Percentiles rank a stretch among this genome's conserved stretches.
Evolutionary conservation across 2,888 invertebrate species (phyloP).

Genomic region (Hydrotaea cyrtoneurina): DNA sequence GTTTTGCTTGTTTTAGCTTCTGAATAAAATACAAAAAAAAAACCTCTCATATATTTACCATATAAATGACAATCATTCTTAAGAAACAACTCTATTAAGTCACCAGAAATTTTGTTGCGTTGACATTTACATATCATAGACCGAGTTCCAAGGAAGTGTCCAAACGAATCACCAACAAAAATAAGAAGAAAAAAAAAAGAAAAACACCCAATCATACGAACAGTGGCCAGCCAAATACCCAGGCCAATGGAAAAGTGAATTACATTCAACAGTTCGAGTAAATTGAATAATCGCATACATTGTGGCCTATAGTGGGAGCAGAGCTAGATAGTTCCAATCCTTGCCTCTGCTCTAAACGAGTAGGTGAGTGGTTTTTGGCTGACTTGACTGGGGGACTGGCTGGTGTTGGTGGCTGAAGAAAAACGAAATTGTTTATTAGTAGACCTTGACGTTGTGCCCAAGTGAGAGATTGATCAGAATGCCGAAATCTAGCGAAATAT

Average conservation of each 20-base stretch:
- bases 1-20: slow-evolving; percentile 17
- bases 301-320: slow-evolving; percentile 28
- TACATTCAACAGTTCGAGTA: slow-evolving; percentile 9
- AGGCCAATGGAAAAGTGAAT: slow-evolving; percentile 12
- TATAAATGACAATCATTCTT: slow-evolving; percentile 66
- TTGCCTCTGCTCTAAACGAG: background rate
- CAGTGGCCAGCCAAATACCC: slow-evolving; percentile 41
- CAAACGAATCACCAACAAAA: slow-evolving; percentile 14
- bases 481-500: slow-evolving; percentile 48
- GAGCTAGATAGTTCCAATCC: slow-evolving; percentile 9
- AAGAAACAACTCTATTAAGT: slow-evolving; percentile 66
- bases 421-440: slow-evolving; percentile 62
- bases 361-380: background rate
- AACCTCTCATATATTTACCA: slow-evolving; percentile 43
- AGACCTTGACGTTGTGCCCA: slow-evolving; percentile 65
- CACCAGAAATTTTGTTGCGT: slow-evolving; percentile 52
- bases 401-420: slow-evolving; percentile 34
- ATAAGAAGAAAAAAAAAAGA: background rate
- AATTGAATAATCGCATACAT: slow-evolving; percentile 11
- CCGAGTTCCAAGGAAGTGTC: slow-evolving; percentile 61
- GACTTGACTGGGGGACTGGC: background rate
- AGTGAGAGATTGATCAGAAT: slow-evolving; percentile 58
- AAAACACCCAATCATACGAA: background rate
- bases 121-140: slow-evolving; percentile 66
- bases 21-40: too few species aligned